These are phyloP conservation scores for Aporophyla nigra DNA, from an alignment of 2,888 invertebrate species.

Conservation along the genomic window DNA sequence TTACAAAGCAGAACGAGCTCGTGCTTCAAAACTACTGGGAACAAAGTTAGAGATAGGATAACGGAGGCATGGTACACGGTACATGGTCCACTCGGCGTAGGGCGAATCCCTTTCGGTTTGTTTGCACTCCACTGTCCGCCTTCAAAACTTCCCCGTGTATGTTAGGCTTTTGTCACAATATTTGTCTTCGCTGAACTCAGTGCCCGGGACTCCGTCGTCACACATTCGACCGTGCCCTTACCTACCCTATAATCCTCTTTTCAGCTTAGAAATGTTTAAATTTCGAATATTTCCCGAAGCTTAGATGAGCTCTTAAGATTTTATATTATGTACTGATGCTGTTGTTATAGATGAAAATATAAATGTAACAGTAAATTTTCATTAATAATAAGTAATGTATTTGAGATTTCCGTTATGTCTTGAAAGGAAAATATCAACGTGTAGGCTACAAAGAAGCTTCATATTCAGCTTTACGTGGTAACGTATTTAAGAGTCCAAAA, in stretches of 20 bases:
- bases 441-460: constrained; percentile 36
- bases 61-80: constrained; percentile 46
- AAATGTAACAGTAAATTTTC: background rate
- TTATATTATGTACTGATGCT: constrained; percentile 33
- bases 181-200: constrained; percentile 81
- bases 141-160: constrained; percentile 78
- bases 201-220: constrained; percentile 72
- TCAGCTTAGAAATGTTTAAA: constrained; percentile 70
- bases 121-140: constrained; percentile 76
- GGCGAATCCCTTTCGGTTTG: constrained; percentile 69
- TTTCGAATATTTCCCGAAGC: constrained; percentile 67
- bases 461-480: constrained; percentile 13
- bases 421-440: constrained; percentile 22
- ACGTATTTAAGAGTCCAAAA: constrained; percentile 17
- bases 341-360: constrained; percentile 33
- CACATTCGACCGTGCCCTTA: constrained; percentile 70
- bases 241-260: constrained; percentile 75
- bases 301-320: constrained; percentile 45
- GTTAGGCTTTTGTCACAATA: constrained; percentile 85
- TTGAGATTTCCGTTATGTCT: constrained; percentile 14
- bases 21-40: constrained; percentile 67
- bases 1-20: constrained; percentile 63
- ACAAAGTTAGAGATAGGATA: constrained; percentile 74
- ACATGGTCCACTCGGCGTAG: constrained; percentile 50
- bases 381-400: background rate